phyloP scores from a whole-genome alignment of 2,113 vertebrate species.

The Oplegnathus fasciatus region DNA sequence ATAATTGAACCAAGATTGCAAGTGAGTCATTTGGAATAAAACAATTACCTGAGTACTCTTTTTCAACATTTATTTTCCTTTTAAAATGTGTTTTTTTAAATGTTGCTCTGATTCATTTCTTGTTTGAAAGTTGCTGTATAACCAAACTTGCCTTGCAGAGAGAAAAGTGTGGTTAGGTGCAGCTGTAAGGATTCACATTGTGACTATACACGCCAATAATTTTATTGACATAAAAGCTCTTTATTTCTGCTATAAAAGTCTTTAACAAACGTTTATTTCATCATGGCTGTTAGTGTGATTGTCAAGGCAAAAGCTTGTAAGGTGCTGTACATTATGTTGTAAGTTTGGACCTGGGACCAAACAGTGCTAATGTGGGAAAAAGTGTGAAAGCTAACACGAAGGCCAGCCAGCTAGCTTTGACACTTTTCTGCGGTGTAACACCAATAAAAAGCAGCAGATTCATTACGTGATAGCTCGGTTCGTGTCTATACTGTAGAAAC shows the following conservation, averaged over 20 bases:
- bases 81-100: background rate
- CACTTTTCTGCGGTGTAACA: background rate
- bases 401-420: slow-evolving; percentile 39
- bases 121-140: background rate
- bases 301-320: slow-evolving; percentile 27
- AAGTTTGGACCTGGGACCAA: background rate
- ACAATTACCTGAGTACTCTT: background rate
- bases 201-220: background rate
- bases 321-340: slow-evolving; percentile 2
- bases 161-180: background rate
- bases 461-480: background rate
- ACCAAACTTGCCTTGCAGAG: background rate
- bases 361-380: background rate
- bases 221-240: slow-evolving; percentile 1
- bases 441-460: slow-evolving; percentile 6
- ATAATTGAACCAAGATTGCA: background rate
- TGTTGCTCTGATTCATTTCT: background rate
- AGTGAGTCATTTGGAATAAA: too few species aligned
- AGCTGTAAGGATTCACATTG: background rate
- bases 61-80: background rate
- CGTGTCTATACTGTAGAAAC: background rate
- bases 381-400: slow-evolving; percentile 29
- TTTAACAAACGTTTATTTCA: slow-evolving; percentile 16
- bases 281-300: background rate
- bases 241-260: slow-evolving; percentile 33